A percentile compares a stretch with the other conserved stretches of the same genome.
Conservation (phyloP, 2,113 vertebrate species). For the Rafetus swinhoei region DNA sequence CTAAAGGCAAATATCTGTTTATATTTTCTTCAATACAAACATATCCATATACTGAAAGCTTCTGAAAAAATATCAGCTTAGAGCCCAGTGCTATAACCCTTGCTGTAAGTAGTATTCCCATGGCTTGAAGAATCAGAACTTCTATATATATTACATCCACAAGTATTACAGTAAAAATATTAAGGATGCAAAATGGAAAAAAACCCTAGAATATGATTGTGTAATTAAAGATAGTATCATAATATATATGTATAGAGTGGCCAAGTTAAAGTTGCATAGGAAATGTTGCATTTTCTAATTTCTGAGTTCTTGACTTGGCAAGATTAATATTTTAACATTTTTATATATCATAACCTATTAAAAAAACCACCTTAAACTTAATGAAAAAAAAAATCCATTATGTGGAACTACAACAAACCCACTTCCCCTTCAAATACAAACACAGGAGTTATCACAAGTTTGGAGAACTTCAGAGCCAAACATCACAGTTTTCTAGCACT, state of each 20-base stretch:
- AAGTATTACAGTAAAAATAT: background rate
- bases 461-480: background rate
- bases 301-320: background rate
- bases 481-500: background rate
- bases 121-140: constrained; percentile 8
- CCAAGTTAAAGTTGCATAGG: background rate
- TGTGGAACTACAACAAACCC: background rate
- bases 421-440: background rate
- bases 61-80: constrained; percentile 9
- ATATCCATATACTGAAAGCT: background rate
- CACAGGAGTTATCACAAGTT: background rate
- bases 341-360: background rate
- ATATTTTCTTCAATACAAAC: constrained; percentile 5
- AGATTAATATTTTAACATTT: background rate
- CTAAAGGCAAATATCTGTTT: constrained; percentile 25
- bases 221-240: background rate
- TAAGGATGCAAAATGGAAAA: background rate
- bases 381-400: background rate
- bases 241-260: background rate
- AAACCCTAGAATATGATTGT: background rate
- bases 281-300: background rate
- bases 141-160: background rate
- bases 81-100: background rate
- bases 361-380: background rate
- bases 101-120: background rate